Conservation (phyloP, 2,888 invertebrate species). For the Chrysomela aeneicollis region DNA sequence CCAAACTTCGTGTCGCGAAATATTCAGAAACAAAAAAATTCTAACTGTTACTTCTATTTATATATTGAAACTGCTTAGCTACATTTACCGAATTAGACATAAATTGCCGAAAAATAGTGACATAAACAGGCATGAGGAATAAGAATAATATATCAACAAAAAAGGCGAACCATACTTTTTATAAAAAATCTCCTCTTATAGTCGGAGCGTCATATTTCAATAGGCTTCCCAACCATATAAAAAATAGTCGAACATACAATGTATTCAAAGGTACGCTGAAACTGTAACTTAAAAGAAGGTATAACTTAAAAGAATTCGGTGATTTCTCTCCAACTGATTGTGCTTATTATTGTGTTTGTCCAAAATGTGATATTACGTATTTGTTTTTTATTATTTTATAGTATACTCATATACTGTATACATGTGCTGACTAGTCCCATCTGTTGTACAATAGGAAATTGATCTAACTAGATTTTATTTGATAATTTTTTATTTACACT, state of each 20-base stretch:
- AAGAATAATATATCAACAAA: background rate
- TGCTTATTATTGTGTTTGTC: constrained; percentile 4
- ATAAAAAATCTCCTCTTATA: background rate
- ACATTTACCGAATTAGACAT: background rate
- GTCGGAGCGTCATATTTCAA: background rate
- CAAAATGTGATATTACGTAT: background rate
- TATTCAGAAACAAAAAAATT: constrained; percentile 1
- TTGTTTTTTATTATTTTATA: too few relatives aligned
- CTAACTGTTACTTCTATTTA: constrained; percentile 9
- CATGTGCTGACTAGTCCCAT: too few relatives aligned
- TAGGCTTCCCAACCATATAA: background rate
- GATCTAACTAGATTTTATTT: too few relatives aligned
- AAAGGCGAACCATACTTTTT: background rate
- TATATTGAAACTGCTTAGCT: background rate
- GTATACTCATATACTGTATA: too few relatives aligned
- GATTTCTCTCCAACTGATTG: constrained; percentile 8
- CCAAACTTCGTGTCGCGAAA: background rate
- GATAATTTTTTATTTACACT: too few relatives aligned
- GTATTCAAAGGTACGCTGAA: background rate
- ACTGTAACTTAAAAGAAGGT: background rate
- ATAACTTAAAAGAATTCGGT: background rate
- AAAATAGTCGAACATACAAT: background rate
- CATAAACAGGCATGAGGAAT: background rate
- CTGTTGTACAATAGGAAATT: too few relatives aligned
- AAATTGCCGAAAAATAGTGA: constrained; percentile 5